Conservation (phyloP, 2,888 invertebrate genomes). For the Zelleria hepariella region DNA sequence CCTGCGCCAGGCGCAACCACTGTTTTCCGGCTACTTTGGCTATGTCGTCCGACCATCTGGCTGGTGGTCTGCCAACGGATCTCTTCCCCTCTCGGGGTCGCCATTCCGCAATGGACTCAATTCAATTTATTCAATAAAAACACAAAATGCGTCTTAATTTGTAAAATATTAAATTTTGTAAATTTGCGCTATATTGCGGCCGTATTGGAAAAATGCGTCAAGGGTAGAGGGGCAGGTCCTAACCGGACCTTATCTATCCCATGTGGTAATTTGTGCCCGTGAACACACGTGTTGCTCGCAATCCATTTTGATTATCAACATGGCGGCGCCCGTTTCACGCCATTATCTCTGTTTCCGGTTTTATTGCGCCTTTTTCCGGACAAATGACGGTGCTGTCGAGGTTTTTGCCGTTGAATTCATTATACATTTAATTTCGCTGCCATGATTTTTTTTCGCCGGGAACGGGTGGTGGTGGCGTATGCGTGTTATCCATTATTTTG, state of each 20-base stretch:
- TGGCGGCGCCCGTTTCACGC: slow-evolving; percentile 1
- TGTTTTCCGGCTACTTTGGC: no score
- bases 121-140: no score
- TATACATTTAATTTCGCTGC: neutral
- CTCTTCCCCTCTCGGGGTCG: no score
- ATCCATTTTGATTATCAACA: slow-evolving; percentile 1
- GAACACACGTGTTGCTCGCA: slow-evolving; percentile 2
- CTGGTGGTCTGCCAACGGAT: no score
- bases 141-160: no score
- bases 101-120: no score
- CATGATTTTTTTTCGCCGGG: no score
- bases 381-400: neutral
- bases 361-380: neutral
- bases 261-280: neutral
- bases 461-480: no score
- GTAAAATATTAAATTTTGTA: no score
- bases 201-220: neutral
- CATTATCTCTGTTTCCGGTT: neutral
- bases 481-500: neutral
- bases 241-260: neutral
- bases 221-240: neutral
- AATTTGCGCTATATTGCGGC: no score
- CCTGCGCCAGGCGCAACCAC: no score
- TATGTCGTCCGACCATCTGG: no score
- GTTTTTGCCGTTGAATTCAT: slow-evolving; percentile 3